Evolutionary conservation across 2,113 vertebrate genomes (phyloP), one percentile per base, ranked within the genome.

Genomic region (Carlito syrichta): DNA sequence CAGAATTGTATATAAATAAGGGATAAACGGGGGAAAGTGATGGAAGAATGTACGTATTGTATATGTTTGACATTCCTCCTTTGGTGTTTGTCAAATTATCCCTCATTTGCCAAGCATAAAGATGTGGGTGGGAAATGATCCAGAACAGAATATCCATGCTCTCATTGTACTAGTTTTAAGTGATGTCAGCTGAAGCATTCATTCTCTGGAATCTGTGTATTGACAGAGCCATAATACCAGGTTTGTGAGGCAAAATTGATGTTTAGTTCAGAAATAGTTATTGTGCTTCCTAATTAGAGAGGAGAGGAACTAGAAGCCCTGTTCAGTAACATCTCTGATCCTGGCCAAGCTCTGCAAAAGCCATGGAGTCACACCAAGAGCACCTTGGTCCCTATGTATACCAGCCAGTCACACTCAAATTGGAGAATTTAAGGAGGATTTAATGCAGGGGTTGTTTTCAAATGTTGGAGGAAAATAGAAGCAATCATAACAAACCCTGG

Each of bases 81-180:
- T 97, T 45, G 62, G 86, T 95, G 71, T 89, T 94, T 84, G 63
- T 97, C 69, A 78, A 83, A 86, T 96, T 82, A 84, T 68, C 69
- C 63, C 52, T 91, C 32, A 52, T 79, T 96, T 93, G 71, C 91
- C 96, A 96, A 93, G 86, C 69, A 78, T 76, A 89, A 86, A 96
- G 83, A 91, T 93, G 95, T 91, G 96, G 95, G 91, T 25, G 91
- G 94, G 79, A 94, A 96, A 81, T 35, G 43, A 84, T 77, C 91
- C 91, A 85, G 91, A 94, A 76, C 69, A 45, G 62, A 94, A 66
- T 30, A 91, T 10, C 63, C 63, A 82, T 91, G 96, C 91, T 79
- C 74, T 96, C 86, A 84, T 45, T 62, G 30, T 76, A 68, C 82
- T 71, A 11, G 16, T 77, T 97, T 73, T 66, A 69, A 89, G 60